Evolutionary conservation across 2,797 vertebrate genomes (phyloP).

Genomic region (Strix occidentalis): DNA sequence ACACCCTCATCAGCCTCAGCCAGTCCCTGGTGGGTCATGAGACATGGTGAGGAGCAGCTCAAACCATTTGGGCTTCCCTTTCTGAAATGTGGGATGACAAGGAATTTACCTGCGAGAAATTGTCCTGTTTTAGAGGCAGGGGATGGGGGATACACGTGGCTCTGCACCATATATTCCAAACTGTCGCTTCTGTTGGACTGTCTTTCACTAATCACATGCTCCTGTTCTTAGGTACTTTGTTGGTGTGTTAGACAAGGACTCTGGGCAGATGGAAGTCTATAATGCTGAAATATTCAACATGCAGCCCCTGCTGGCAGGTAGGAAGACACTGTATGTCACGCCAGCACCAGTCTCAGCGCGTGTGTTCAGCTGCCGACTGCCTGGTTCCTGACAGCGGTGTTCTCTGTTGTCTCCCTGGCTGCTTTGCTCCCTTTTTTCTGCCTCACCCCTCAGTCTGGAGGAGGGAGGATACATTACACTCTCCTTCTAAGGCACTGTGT

Average conservation of each 20-base stretch:
- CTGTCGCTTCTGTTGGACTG: neutral
- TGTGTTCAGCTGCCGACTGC: neutral
- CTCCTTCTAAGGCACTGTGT: accelerated
- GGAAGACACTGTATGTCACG: neutral
- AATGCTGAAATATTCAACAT: constrained; percentile 89
- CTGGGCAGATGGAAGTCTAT: constrained; percentile 90
- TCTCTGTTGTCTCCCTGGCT: neutral
- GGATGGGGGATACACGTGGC: neutral
- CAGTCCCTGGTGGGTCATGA: neutral
- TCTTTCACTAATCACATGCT: neutral
- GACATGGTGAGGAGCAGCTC: neutral
- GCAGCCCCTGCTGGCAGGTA: constrained; percentile 90
- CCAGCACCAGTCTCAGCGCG: too few species aligned
- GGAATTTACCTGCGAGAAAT: neutral
- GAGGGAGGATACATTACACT: neutral
- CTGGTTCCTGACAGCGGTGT: neutral
- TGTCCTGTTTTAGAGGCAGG: neutral
- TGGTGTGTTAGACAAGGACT: constrained; percentile 88
- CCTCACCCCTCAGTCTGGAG: neutral
- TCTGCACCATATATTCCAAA: accelerated
- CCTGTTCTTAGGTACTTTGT: constrained; percentile 86
- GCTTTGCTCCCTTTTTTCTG: neutral
- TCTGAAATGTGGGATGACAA: neutral
- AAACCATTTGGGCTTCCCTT: neutral
- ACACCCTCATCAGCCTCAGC: neutral